Evolutionary conservation across 1,140 invertebrate genomes (phyloP), one percentile per base, ranked within the genome.

Genomic region (Oscheius sp.): DNA sequence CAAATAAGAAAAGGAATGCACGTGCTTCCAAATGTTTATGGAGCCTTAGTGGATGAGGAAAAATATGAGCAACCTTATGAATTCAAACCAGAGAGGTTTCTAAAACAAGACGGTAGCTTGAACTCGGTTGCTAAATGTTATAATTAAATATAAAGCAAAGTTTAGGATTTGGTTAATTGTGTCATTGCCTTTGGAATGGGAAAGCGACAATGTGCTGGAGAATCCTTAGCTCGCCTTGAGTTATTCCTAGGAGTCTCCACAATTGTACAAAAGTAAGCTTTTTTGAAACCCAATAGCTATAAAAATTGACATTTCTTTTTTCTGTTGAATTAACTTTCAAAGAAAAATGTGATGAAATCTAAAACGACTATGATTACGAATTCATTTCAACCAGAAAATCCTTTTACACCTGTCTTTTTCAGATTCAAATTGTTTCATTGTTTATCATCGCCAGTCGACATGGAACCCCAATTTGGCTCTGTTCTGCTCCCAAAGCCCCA

Each of bases 181-280:
- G 10, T 31, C 29, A 13, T 62, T 26, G 4, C 29, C 3, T 62
- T 62, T 26, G 29, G 59, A 29, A 13, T 62, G 32, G 59, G 59
- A 7, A 62, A 62, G 29, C 15, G 59, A 32, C 59, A 62, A 31
- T 62, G 59, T 62, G 59, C 59, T n/a, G 59, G 59, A 62, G 59
- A 62, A 32, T 4, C 4, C 7, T 18, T 62, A 31, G 59, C 59
- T 18, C 4, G 59, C 10, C 23, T 32, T 26, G 59, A 62, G 32
- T 31, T 62, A 26, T 62, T 62, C 59, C 28, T 62, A n/a, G 10
- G 10, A 13, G 15, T 62, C 13, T 13, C 23, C 29, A 35, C 15
- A 31, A 4, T 62, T 4, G 32, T 62, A 13, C 59, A 55, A 23
- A 55, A 55, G 49, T 55, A 26, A 7, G 49, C 7, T 7, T n/a